Conservation (phyloP, 2,797 vertebrate species). For the Neomorphus geoffroyi region DNA sequence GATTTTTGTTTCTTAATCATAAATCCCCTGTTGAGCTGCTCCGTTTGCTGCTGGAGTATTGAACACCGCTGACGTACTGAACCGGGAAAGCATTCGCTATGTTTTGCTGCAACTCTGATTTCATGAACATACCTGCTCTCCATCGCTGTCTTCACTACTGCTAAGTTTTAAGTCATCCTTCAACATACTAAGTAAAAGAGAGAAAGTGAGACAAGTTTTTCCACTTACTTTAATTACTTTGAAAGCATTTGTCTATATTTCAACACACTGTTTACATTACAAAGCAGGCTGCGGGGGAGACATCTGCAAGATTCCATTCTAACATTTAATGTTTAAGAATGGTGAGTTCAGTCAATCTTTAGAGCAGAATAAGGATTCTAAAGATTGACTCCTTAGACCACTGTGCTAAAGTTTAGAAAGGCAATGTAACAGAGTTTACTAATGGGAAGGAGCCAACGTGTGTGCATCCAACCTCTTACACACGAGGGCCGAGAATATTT, state of each 20-base stretch:
- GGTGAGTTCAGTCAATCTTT: background rate
- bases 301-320: background rate
- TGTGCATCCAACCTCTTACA: background rate
- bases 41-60: background rate
- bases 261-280: background rate
- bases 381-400: background rate
- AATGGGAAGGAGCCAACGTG: background rate
- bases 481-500: background rate
- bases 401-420: background rate
- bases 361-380: background rate
- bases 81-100: rapidly evolving
- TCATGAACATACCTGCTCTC: conserved; percentile 84
- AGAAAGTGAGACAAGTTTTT: conserved; percentile 65
- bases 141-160: conserved; percentile 98
- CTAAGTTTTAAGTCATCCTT: conserved; percentile 97
- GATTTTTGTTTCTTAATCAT: background rate
- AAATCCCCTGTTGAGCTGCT: background rate
- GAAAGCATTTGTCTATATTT: conserved; percentile 9
- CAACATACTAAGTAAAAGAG: conserved; percentile 81
- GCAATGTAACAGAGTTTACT: background rate
- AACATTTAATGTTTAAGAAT: background rate
- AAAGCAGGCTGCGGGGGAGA: background rate
- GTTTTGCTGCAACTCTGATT: background rate
- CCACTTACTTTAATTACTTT: background rate
- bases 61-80: background rate